Percentiles rank a stretch among this genome's conserved stretches.
phyloP scores from a whole-genome alignment of 2,888 invertebrate genomes.

The Drepana falcataria region DNA sequence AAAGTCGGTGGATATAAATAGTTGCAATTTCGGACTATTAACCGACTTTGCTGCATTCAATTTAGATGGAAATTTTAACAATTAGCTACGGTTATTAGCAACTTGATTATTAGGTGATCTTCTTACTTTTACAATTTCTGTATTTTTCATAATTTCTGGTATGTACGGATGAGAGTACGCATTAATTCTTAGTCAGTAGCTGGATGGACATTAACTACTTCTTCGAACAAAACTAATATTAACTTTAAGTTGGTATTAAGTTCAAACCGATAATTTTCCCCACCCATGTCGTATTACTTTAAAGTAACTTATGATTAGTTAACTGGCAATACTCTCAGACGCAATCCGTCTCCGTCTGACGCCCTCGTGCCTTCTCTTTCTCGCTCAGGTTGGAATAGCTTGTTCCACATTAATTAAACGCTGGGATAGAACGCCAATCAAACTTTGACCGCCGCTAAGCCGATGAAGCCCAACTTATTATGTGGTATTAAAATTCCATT shows the following conservation, averaged over 20 bases:
- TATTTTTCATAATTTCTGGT: not conserved
- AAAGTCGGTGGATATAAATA: not conserved
- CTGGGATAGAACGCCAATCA: constrained; percentile 74
- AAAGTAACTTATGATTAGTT: constrained; percentile 57
- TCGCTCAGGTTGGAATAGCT: constrained; percentile 50
- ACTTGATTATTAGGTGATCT: not conserved
- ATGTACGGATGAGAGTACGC: not conserved
- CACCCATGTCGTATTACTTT: constrained; percentile 50
- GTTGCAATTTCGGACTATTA: not conserved
- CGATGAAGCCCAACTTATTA: constrained; percentile 72
- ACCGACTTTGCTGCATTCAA: not conserved
- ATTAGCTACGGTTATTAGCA: not conserved
- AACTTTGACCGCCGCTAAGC: constrained; percentile 74
- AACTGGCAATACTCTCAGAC: constrained; percentile 63
- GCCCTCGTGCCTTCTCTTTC: constrained; percentile 36
- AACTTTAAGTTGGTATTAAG: constrained; percentile 33
- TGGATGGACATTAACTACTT: not conserved
- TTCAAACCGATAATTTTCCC: constrained; percentile 50
- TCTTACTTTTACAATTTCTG: not conserved
- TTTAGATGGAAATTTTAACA: not conserved
- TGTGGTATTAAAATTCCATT: constrained; percentile 75
- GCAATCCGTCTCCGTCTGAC: constrained; percentile 42
- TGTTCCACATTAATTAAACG: constrained; percentile 72
- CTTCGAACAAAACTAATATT: constrained; percentile 6
- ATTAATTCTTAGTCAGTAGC: not conserved